Percentiles rank a stretch among this genome's conserved stretches.
Evolutionary conservation across 2,113 vertebrate species (phyloP).

Genomic region (Guaruba guarouba): DNA sequence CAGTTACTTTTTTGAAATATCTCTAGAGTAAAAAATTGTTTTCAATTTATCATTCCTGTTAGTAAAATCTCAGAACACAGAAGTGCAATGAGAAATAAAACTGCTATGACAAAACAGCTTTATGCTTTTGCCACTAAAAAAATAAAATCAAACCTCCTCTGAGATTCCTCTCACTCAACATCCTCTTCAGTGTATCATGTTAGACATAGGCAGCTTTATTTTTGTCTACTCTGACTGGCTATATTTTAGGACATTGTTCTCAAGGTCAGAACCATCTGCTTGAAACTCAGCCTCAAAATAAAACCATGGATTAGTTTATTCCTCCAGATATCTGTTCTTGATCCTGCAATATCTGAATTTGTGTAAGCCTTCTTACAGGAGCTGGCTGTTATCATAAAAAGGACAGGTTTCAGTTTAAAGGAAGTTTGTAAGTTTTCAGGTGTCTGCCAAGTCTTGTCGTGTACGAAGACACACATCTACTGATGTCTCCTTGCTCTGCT

Average conservation of each 20-base stretch:
- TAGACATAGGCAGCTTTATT: not conserved
- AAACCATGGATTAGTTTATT: not conserved
- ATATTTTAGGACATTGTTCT: not conserved
- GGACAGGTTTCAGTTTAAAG: not conserved
- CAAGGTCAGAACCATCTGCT: not conserved
- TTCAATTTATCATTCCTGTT: not conserved
- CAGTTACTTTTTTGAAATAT: not conserved
- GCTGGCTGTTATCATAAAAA: not conserved
- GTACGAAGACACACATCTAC: not conserved
- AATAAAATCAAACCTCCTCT: not conserved
- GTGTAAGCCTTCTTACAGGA: not conserved
- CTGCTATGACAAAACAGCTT: not conserved
- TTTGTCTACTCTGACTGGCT: not conserved
- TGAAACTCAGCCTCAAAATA: not conserved
- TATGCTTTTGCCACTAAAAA: not conserved
- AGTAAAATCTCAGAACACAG: not conserved
- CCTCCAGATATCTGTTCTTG: not conserved
- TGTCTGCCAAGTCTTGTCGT: not conserved
- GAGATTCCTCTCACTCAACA: not conserved
- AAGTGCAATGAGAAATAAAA: not conserved
- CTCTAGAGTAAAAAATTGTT: conserved; percentile 2
- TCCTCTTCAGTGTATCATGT: not conserved
- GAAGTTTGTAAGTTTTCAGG: not conserved
- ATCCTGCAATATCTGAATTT: not conserved
- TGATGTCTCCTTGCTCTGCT: not conserved